These are phyloP conservation scores for Cryptus viduatorius DNA, from an alignment of 2,888 invertebrate genomes.

Conservation along the genomic window DNA sequence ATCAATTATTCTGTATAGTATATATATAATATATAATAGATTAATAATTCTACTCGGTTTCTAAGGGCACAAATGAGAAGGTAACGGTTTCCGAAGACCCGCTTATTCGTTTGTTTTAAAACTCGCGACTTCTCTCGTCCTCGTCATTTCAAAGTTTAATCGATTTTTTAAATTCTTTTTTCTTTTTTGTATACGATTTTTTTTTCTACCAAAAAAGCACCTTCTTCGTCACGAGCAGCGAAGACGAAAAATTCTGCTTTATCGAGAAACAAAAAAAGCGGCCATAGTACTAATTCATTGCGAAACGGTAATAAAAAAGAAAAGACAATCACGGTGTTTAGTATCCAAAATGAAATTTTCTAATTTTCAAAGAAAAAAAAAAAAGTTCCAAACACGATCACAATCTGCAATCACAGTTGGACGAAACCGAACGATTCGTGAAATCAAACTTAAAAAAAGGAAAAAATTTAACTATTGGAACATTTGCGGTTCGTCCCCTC, in stretches of 20 bases:
- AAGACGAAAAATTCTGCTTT: conserved; percentile 20
- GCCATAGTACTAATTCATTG: background rate
- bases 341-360: background rate
- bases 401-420: no score
- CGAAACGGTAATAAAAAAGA: background rate
- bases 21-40: conserved; percentile 61
- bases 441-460: background rate
- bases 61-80: conserved; percentile 65
- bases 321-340: background rate
- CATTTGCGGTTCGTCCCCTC: background rate
- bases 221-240: conserved; percentile 48
- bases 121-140: background rate
- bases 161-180: conserved; percentile 33
- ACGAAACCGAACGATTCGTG: no score
- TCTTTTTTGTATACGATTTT: conserved; percentile 11
- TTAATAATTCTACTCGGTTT: conserved; percentile 61
- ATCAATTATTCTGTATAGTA: conserved; percentile 56
- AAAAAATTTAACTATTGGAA: background rate
- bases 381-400: background rate
- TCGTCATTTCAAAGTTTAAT: conserved; percentile 14
- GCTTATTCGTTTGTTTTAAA: conserved; percentile 28
- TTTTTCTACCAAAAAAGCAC: conserved; percentile 48
- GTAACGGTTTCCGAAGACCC: conserved; percentile 38
- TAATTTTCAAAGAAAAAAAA: conserved; percentile 1
- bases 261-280: background rate